Evolutionary conservation across 92 coral and sea anemone species (phyloP).

Genomic region (Virgularia gustaviana): DNA sequence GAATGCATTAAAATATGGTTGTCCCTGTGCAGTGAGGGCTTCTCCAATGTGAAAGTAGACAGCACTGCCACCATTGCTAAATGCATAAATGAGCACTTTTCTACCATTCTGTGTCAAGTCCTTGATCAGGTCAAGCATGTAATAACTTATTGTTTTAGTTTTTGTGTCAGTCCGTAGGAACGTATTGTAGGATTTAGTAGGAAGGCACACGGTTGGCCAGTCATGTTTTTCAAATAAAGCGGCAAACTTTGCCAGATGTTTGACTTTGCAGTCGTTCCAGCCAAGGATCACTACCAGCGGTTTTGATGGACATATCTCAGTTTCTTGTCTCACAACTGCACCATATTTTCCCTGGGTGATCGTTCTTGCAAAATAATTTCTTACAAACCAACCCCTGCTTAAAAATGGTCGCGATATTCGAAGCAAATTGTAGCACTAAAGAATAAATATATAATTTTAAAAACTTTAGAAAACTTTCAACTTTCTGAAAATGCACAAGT

Average conservation of each 20-base stretch:
- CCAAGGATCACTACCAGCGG: conserved; percentile 89
- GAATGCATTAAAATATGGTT: conserved; percentile 46
- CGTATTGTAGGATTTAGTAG: conserved; percentile 77
- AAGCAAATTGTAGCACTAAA: background rate
- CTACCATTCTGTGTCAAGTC: conserved; percentile 53
- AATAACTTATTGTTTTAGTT: conserved; percentile 60
- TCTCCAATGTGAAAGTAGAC: conserved; percentile 65
- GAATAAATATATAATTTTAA: too few species aligned
- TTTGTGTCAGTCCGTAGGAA: conserved; percentile 58
- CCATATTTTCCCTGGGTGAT: conserved; percentile 50
- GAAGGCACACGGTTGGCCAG: conserved; percentile 64
- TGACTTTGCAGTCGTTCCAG: conserved; percentile 82
- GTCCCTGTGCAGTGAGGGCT: conserved; percentile 50
- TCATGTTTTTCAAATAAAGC: conserved; percentile 69
- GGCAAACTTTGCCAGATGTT: conserved; percentile 74
- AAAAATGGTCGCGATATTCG: background rate
- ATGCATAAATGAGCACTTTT: conserved; percentile 64
- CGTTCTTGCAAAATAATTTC: background rate
- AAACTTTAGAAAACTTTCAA: too few species aligned
- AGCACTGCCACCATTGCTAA: conserved; percentile 76
- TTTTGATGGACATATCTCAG: conserved; percentile 10
- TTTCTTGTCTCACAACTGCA: conserved; percentile 41
- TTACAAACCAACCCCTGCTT: background rate
- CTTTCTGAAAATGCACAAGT: too few species aligned
- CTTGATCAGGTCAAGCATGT: conserved; percentile 52